phyloP scores from a whole-genome alignment of 1,140 invertebrate genomes.

The Radopholus similis region DNA sequence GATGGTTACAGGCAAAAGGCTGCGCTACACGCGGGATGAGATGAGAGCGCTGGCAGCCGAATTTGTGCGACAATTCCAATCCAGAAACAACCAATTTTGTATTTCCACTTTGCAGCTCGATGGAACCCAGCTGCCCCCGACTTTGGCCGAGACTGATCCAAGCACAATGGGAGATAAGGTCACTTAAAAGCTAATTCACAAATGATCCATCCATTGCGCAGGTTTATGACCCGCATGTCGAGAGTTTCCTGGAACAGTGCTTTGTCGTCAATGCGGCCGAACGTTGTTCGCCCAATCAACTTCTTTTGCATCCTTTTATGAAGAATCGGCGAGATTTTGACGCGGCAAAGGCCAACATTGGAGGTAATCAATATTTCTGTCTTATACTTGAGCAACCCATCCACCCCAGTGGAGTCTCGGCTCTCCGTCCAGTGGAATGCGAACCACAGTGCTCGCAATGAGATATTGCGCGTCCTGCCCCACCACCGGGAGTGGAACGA shows the following conservation, averaged over 20 bases:
- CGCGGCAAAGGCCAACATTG: neutral
- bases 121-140: neutral
- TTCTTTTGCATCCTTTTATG: conserved; percentile 10
- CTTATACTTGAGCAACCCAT: neutral
- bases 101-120: neutral
- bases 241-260: neutral
- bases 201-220: neutral
- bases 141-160: conserved; percentile 5
- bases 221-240: conserved; percentile 6
- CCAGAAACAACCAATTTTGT: neutral
- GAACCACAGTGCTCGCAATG: neutral
- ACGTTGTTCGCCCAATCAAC: neutral
- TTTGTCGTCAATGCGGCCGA: neutral
- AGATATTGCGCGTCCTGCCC: neutral
- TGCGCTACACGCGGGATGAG: conserved; percentile 5
- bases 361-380: neutral
- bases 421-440: neutral
- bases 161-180: neutral
- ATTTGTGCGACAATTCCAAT: conserved; percentile 1
- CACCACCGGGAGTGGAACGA: conserved; percentile 6
- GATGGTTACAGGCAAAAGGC: conserved; percentile 7
- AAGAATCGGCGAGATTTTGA: too few relatives aligned
- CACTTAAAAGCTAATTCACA: neutral
- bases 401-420: neutral
- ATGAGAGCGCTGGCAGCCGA: neutral